phyloP scores from a whole-genome alignment of 2,797 vertebrate genomes.

The Pipistrellus pygmaeus region DNA sequence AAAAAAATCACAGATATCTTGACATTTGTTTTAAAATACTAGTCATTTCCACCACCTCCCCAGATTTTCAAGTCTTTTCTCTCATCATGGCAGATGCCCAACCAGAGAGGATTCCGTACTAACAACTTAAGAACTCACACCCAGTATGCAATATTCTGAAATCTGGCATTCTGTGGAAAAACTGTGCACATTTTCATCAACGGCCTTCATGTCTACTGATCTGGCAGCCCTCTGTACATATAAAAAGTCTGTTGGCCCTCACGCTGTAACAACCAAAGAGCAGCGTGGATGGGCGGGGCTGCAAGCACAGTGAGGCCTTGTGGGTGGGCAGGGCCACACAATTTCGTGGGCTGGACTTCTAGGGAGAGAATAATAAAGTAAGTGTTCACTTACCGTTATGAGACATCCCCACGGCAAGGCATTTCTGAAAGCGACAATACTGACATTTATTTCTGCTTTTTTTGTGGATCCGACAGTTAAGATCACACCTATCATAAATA shows the following conservation, averaged over 20 bases:
- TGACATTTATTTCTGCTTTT: slow-evolving; percentile 99
- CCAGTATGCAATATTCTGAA: not conserved
- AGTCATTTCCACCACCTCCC: not conserved
- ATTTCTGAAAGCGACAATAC: slow-evolving; percentile 99
- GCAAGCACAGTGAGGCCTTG: no score
- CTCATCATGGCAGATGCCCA: not conserved
- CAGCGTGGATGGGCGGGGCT: no score
- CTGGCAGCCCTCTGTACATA: not conserved
- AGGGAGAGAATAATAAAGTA: not conserved
- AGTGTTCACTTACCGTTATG: slow-evolving; percentile 94
- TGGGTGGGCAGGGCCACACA: no score
- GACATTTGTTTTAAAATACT: slow-evolving; percentile 23
- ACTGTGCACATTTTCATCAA: not conserved
- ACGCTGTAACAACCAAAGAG: no score
- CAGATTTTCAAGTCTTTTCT: slow-evolving; percentile 11
- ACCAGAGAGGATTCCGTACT: not conserved
- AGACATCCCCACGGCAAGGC: slow-evolving; percentile 98
- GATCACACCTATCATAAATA: slow-evolving; percentile 97
- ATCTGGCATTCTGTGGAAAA: not conserved
- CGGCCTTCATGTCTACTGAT: not conserved
- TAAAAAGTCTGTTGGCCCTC: no score
- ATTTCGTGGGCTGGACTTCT: no score
- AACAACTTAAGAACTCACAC: not conserved
- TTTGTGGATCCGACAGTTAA: slow-evolving; percentile 98
- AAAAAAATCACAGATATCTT: not conserved